phyloP scores from a whole-genome alignment of 2,797 vertebrate genomes.

The Serranus cabrilla region DNA sequence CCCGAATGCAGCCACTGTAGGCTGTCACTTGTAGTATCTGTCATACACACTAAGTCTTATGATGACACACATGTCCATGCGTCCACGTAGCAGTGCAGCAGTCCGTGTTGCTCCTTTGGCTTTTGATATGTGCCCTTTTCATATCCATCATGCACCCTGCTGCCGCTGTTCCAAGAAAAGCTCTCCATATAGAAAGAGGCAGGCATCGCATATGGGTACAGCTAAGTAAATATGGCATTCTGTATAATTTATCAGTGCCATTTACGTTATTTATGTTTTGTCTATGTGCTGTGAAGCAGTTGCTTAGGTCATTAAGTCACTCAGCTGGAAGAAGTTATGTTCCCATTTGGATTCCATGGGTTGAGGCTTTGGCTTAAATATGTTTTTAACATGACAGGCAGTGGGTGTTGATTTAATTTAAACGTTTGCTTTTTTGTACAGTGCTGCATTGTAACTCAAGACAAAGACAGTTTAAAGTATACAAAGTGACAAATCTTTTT shows the following conservation, averaged over 20 bases:
- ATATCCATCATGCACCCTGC: slow-evolving; percentile 50
- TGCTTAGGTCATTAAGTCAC: slow-evolving; percentile 8
- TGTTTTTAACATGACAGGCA: slow-evolving; percentile 10
- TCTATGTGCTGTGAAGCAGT: slow-evolving; percentile 20
- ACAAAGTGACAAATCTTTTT: background rate
- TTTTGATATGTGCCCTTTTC: slow-evolving; percentile 51
- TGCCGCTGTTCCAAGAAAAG: slow-evolving; percentile 48
- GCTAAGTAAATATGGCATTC: slow-evolving; percentile 40
- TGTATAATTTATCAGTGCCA: slow-evolving; percentile 42
- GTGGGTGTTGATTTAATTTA: slow-evolving; percentile 23
- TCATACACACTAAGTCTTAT: slow-evolving; percentile 46
- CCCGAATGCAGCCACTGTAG: slow-evolving; percentile 40
- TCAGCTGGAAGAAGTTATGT: slow-evolving; percentile 19
- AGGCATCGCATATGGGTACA: slow-evolving; percentile 17
- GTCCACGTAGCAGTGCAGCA: slow-evolving; percentile 21
- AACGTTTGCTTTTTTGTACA: background rate
- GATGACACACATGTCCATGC: slow-evolving; percentile 55
- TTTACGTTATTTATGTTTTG: slow-evolving; percentile 36
- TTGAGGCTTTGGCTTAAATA: slow-evolving; percentile 18
- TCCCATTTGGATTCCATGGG: slow-evolving; percentile 22
- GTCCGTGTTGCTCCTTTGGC: slow-evolving; percentile 11
- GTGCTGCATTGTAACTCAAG: background rate
- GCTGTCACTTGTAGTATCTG: slow-evolving; percentile 41
- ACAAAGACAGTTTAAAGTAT: background rate
- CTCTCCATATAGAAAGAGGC: slow-evolving; percentile 36